A percentile compares a stretch with the other conserved stretches of the same genome.
phyloP scores from a whole-genome alignment of 2,797 vertebrate species.

The Pristis pectinata region DNA sequence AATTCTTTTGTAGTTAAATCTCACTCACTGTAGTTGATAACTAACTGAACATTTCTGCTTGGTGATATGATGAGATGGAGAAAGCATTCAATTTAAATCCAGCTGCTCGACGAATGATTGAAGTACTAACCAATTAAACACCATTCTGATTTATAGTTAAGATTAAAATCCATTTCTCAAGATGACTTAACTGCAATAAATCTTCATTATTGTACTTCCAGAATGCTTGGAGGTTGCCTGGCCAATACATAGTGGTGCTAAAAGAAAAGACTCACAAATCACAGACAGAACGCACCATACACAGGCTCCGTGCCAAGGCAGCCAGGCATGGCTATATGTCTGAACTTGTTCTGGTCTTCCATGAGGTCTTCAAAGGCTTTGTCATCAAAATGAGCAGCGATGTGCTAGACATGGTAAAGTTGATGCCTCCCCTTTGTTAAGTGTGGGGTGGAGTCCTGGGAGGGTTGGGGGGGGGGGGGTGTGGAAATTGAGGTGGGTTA shows the following conservation, averaged over 20 bases:
- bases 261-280: constrained; percentile 50
- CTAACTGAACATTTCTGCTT: background rate
- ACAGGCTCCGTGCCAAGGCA: constrained; percentile 57
- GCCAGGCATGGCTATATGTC: constrained; percentile 59
- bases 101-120: background rate
- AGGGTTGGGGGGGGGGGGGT: background rate
- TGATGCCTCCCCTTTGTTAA: background rate
- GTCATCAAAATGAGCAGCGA: constrained; percentile 61
- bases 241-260: constrained; percentile 72
- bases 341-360: constrained; percentile 65
- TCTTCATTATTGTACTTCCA: constrained; percentile 44
- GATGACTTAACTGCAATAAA: background rate
- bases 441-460: background rate
- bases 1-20: background rate
- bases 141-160: background rate
- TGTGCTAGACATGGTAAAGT: constrained; percentile 63
- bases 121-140: background rate
- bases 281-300: constrained; percentile 55
- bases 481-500: background rate
- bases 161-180: too few species aligned
- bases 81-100: background rate
- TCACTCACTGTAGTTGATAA: background rate
- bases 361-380: constrained; percentile 62
- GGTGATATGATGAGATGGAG: background rate
- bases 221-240: constrained; percentile 70